A percentile compares a stretch with the other conserved stretches of the same genome.
Conservation (phyloP, 2,888 invertebrate genomes). For the Gastrophysa polygoni region DNA sequence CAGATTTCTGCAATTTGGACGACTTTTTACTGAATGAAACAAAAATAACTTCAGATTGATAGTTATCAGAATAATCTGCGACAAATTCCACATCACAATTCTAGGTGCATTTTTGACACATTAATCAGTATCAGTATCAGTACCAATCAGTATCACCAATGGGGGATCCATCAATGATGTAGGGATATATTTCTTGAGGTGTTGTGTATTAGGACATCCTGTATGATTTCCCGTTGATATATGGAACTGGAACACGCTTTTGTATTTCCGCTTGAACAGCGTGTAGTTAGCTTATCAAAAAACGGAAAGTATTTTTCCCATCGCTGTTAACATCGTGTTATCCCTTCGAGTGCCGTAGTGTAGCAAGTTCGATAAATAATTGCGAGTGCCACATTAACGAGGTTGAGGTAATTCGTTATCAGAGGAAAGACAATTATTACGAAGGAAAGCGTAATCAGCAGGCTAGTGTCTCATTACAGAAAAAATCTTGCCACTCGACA, state of each 20-base stretch:
- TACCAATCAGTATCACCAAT: too few species aligned
- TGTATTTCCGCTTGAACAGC: not conserved
- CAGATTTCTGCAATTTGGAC: too few species aligned
- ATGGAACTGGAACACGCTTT: not conserved
- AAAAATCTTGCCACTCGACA: slow-evolving; percentile 30
- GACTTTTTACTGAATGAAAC: too few species aligned
- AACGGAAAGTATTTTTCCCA: not conserved
- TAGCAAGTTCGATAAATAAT: slow-evolving; percentile 2
- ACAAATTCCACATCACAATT: too few species aligned
- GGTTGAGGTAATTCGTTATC: slow-evolving; percentile 5
- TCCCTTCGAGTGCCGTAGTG: not conserved
- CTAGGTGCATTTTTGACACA: too few species aligned
- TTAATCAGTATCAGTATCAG: too few species aligned
- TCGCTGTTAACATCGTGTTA: not conserved
- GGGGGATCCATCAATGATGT: too few species aligned
- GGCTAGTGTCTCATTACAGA: not conserved
- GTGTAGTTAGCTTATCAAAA: not conserved
- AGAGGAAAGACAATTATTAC: slow-evolving; percentile 1
- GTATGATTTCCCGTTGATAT: not conserved
- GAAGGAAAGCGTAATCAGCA: slow-evolving; percentile 4
- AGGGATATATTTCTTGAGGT: too few species aligned
- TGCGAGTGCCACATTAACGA: not conserved
- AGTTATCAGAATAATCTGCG: too few species aligned
- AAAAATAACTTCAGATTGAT: too few species aligned
- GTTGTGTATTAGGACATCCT: not conserved